These are phyloP conservation scores for Drosophila kanapiae DNA, from an alignment of 1,140 invertebrate species.

Conservation along the genomic window DNA sequence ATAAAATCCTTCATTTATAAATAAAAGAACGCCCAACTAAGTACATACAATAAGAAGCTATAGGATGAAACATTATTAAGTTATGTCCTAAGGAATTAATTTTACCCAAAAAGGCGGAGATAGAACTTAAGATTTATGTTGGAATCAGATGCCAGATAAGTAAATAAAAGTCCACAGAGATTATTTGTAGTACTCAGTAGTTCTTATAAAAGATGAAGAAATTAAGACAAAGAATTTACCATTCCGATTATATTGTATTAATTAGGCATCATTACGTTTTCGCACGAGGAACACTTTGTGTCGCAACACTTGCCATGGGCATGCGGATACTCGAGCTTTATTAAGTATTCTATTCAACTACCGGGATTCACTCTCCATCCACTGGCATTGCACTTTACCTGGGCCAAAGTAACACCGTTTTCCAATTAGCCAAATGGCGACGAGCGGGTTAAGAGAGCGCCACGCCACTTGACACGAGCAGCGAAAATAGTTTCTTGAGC, in stretches of 20 bases:
- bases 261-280: slow-evolving; percentile 21
- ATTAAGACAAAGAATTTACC: too few relatives aligned
- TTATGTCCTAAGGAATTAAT: too few relatives aligned
- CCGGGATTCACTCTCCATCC: slow-evolving; percentile 41
- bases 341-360: slow-evolving; percentile 38
- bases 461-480: slow-evolving; percentile 24
- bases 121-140: not conserved
- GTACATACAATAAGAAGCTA: not conserved
- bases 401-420: slow-evolving; percentile 44
- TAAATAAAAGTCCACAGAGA: not conserved
- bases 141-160: not conserved
- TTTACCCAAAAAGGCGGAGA: too few relatives aligned
- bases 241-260: slow-evolving; percentile 3
- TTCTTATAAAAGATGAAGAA: not conserved
- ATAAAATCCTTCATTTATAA: too few relatives aligned
- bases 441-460: slow-evolving; percentile 25
- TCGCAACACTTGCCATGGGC: not conserved
- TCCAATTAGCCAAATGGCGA: slow-evolving; percentile 52
- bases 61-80: too few relatives aligned
- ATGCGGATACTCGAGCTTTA: slow-evolving; percentile 5
- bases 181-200: not conserved
- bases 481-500: not conserved
- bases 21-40: not conserved
- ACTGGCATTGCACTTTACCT: slow-evolving; percentile 13
- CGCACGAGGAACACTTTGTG: not conserved